Percentiles rank a stretch among this genome's conserved stretches.
Evolutionary conservation across 2,888 invertebrate genomes (phyloP).

Genomic region (Lysandra coridon): DNA sequence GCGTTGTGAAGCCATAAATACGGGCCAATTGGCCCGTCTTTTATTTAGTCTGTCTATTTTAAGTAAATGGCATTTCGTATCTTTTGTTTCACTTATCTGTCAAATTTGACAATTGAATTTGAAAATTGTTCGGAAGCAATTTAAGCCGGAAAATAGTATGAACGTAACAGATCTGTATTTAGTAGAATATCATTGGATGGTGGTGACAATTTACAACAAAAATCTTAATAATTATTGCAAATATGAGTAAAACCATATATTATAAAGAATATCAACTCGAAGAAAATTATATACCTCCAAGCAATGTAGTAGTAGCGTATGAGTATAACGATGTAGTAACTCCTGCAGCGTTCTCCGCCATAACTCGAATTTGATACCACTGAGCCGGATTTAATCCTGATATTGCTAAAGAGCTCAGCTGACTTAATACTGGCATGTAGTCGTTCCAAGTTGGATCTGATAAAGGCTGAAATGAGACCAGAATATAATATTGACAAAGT

Average conservation of each 20-base stretch:
- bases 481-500: too few relatives aligned
- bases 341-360: constrained; percentile 83
- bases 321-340: constrained; percentile 76
- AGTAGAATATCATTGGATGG: too few relatives aligned
- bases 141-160: too few relatives aligned
- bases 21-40: too few relatives aligned
- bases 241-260: not conserved
- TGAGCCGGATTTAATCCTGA: constrained; percentile 79
- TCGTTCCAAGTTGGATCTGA: constrained; percentile 57
- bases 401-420: constrained; percentile 67
- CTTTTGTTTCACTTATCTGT: too few relatives aligned
- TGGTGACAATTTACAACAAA: not conserved
- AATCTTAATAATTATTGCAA: not conserved
- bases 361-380: constrained; percentile 82
- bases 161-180: too few relatives aligned
- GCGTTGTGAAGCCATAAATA: too few relatives aligned
- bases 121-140: too few relatives aligned
- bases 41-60: too few relatives aligned
- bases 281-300: constrained; percentile 70
- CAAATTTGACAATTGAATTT: too few relatives aligned
- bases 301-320: constrained; percentile 81
- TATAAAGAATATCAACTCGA: not conserved
- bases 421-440: constrained; percentile 43
- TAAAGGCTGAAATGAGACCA: constrained; percentile 53
- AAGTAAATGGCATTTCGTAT: too few relatives aligned